These are phyloP conservation scores for Leptopterna dolabrata DNA, from an alignment of 2,888 invertebrate species.

Conservation along the genomic window DNA sequence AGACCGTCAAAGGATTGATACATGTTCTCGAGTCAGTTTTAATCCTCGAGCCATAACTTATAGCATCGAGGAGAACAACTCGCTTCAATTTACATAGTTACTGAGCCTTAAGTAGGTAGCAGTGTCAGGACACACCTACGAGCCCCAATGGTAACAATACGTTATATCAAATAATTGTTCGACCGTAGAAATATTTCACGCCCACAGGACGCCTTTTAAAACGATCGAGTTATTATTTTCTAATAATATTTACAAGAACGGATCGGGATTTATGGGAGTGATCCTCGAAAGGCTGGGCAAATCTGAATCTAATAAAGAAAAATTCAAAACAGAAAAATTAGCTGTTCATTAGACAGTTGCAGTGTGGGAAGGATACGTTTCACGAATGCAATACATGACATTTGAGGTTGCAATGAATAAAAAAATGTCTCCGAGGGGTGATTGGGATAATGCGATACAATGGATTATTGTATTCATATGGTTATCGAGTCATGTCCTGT, in stretches of 20 bases:
- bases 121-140: conserved; percentile 22
- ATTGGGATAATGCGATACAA: too few species aligned
- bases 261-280: neutral
- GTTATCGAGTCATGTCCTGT: too few species aligned
- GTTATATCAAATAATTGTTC: conserved; percentile 23
- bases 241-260: neutral
- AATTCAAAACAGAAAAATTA: neutral
- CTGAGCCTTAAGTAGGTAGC: conserved; percentile 24
- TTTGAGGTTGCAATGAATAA: too few species aligned
- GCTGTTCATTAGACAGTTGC: neutral
- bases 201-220: neutral
- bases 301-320: neutral
- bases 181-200: conserved; percentile 13
- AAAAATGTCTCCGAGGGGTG: too few species aligned
- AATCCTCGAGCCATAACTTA: neutral
- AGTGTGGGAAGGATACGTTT: neutral
- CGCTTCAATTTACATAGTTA: conserved; percentile 23
- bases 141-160: conserved; percentile 21
- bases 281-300: neutral
- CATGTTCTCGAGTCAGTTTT: neutral
- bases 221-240: neutral
- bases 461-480: too few species aligned
- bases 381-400: too few species aligned
- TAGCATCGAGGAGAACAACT: neutral
- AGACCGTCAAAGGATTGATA: conserved; percentile 3